Evolutionary conservation across 2,888 invertebrate species (phyloP), one percentile per base, ranked within the genome.

Genomic region (Eubasilissa splendida): DNA sequence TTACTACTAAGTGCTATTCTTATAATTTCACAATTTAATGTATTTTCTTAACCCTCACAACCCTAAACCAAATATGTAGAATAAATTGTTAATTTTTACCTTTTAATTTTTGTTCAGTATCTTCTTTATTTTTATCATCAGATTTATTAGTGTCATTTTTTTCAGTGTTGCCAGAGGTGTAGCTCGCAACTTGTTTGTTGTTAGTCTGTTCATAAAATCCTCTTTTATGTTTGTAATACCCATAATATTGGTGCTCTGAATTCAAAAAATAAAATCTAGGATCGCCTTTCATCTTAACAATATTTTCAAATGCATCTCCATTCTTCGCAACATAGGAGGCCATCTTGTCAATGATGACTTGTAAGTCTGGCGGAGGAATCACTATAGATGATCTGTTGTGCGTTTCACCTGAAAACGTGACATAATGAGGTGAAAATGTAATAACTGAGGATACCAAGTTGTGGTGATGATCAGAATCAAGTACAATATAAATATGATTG

Each of bases 321-420:
- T 99, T 99, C 85, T 97, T 96, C 0, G 97, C 96, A 0, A 99
- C 99, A 88, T 99, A 99, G 84, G 95, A 94, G 0, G 99, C 99
- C 94, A 99, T 98, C 88, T 98, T 98, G 88, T 98, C 97, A 80
- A 99, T 96, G 9, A 99, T 96, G 31, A 95, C 92, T 86, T 95
- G 94, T 0, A 96, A 90, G 85, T 97, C 97, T 4, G 95, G 94
- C 0, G 97, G 95, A 0, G 98, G 98, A 2, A 92, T 88, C 10
- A 91, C 88, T 52, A 93, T 89, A 0, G 89, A 87, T 0, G 88
- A 88, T 68, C 91, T 59, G 59, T 31, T 71, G 54, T 53, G 71
- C 7, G 54, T 56, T 71, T 83, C 70, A 66, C 59, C 79, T 79
- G 66, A 9, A 78, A 56, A 76, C 50, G 66, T 66, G 12, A 75